Percentiles rank a stretch among this genome's conserved stretches.
Evolutionary conservation across 2,797 vertebrate species (phyloP).

Genomic region (Sternotherus odoratus): DNA sequence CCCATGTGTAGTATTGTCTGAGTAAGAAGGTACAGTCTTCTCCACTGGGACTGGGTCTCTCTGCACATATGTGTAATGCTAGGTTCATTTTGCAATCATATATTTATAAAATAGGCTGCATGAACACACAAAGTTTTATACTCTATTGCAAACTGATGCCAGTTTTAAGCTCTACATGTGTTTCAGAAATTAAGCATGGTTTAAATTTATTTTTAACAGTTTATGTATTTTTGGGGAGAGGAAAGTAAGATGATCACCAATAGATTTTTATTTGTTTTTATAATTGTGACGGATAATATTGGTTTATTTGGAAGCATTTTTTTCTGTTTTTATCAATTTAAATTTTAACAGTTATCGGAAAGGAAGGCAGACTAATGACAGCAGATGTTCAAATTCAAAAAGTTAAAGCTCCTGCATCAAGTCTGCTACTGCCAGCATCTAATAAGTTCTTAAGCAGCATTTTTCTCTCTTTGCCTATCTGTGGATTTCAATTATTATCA

Average conservation of each 20-base stretch:
- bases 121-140: neutral
- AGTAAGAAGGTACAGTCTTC: neutral
- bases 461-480: neutral
- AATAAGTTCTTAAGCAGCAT: neutral
- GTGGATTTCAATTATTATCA: neutral
- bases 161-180: conserved; percentile 14
- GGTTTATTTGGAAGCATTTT: too few species aligned
- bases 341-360: too few species aligned
- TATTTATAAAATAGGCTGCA: neutral
- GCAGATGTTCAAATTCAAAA: neutral
- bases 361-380: too few species aligned
- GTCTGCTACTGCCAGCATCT: neutral
- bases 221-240: accelerated
- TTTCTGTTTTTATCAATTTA: too few species aligned
- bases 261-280: too few species aligned
- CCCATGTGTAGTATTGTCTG: neutral
- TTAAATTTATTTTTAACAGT: neutral
- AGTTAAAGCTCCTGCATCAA: neutral
- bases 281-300: too few species aligned
- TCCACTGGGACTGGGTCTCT: neutral
- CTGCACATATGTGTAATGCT: neutral
- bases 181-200: neutral
- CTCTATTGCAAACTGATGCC: neutral
- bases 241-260: accelerated
- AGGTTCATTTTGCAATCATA: neutral